phyloP scores from a whole-genome alignment of 2,797 vertebrate species.

The Florisuga fusca region DNA sequence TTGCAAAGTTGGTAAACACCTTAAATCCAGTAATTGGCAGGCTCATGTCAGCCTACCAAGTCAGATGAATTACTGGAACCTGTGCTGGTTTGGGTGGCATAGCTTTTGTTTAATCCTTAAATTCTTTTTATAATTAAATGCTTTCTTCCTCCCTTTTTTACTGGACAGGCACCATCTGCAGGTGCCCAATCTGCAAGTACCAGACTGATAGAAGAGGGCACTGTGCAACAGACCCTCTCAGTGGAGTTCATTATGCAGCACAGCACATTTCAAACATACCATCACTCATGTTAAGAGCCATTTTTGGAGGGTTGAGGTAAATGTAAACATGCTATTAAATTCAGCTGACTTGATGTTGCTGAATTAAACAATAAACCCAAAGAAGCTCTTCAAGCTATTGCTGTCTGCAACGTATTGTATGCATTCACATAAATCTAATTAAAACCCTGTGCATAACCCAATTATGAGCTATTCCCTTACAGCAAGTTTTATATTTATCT shows the following conservation, averaged over 20 bases:
- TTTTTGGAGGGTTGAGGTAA: neutral
- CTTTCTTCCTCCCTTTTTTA: neutral
- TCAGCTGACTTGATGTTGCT: slow-evolving; percentile 4
- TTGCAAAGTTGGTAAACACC: neutral
- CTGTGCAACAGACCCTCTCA: neutral
- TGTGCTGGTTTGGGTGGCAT: neutral
- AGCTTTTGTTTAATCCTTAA: neutral
- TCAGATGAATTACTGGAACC: neutral
- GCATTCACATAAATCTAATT: slow-evolving; percentile 71
- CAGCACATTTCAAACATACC: neutral
- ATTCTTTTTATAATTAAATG: neutral
- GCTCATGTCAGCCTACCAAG: neutral
- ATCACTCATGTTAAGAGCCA: neutral
- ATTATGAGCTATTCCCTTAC: slow-evolving; percentile 58
- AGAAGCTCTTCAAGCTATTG: slow-evolving; percentile 53
- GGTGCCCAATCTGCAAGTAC: neutral
- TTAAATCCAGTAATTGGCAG: neutral
- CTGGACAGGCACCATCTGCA: neutral
- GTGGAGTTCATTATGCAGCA: neutral
- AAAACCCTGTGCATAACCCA: slow-evolving; percentile 62
- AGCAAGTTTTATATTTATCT: slow-evolving; percentile 65
- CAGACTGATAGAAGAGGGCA: neutral
- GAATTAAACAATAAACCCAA: slow-evolving; percentile 18
- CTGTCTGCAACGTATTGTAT: slow-evolving; percentile 34
- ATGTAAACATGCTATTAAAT: neutral